Base-by-base conservation (phyloP, 2,113 vertebrate genomes). In the Periophthalmodon schlosseri region DNA sequence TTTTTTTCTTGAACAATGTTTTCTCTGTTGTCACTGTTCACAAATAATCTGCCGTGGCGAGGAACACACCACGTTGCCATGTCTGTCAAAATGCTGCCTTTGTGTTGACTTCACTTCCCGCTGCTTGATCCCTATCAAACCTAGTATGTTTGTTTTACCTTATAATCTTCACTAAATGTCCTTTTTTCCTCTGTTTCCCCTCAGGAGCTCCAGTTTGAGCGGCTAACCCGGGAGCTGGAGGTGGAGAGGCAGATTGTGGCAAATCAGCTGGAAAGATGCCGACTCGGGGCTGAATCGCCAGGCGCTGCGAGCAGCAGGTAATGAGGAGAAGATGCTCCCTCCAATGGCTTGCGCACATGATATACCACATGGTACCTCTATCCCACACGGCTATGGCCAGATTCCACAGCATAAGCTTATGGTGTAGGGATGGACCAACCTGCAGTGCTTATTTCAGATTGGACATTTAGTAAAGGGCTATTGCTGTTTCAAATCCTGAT, bases 221-320 rank as follows among this genome's bases (percentile, higher is more conserved):
- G 97, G 87, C 96, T 99, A 91, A 99, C 98, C 91, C 95, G 96
- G 95, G 98, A 99, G 93, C 95, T 99, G 93, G 98, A 99, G 91
- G 97, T 97, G 93, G 98, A 99, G 94, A 96, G 98, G 93, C 97
- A 99, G 94, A 99, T 99, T 94, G 97, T 99, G 94, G 98, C 98
- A 95, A 98, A 96, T 96, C 98, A 99, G 94, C 96, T 99, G 94
- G 98, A 99, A 94, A 95, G 96, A 98, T 99, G 97, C 95, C 95
- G 96, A 94, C 95, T 99, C 73, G 96, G 95, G 95, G 95, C 96
- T 82, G 98, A 99, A 90, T 99, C 98, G 74, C 97, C 97, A 80
- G 98, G 95, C 90, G 91, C 95, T 91, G 96, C 94, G 93, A 99
- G 97, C 93, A 97, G 96, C 96, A 99, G 98, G 98, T 99, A 98